Base-by-base conservation (phyloP, 2,113 vertebrate species). In the Myotis lucifugus region DNA sequence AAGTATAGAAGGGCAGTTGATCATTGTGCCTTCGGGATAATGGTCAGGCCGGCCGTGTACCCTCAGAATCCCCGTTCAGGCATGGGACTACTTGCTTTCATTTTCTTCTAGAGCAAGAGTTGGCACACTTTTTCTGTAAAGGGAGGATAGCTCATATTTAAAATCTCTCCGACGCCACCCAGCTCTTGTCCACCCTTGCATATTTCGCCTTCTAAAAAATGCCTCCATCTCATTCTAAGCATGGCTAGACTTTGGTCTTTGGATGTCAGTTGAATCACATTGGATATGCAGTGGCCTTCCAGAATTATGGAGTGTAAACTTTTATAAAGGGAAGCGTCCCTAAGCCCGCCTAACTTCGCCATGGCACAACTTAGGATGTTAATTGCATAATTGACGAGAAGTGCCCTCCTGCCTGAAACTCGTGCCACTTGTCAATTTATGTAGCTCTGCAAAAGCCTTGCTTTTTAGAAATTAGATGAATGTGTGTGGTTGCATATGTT, bases 241-340 rank as follows among this genome's bases (percentile, higher is more conserved):
- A 56, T 18, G 52, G 50, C 34, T 27, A 17, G 84, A 18, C 27
- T 15, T 72, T 37, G 34, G 52, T 59, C 79, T 48, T 14, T 8
- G 46, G 59, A 72, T 46, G 4, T 18, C 73, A 92, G 70, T 2
- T 1, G 72, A 90, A 56, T 88, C 10, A 5, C n/a, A 46, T 73
- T 90, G 85, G 72, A 27, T 50, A 42, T 23, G 40, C 17, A 2
- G 14, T 46, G 59, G 59, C 93, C 93, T 77, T 96, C 34, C 40
- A 32, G 73, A 84, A 88, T 52, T 67, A 74, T 79, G n/a, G n/a
- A 54, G 27, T 32, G 21, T 48, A 61, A 79, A 72, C 25, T 67
- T 93, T 69, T 85, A 32, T 40, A 83, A 83, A 82, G 54, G 61
- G 25, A 91, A 95, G 74, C 66, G 12, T 18, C n/a, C 29, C 70